Evolutionary conservation across 1,140 invertebrate species (phyloP), one percentile per base, ranked within the genome.

Genomic region (Nylanderia fulva): DNA sequence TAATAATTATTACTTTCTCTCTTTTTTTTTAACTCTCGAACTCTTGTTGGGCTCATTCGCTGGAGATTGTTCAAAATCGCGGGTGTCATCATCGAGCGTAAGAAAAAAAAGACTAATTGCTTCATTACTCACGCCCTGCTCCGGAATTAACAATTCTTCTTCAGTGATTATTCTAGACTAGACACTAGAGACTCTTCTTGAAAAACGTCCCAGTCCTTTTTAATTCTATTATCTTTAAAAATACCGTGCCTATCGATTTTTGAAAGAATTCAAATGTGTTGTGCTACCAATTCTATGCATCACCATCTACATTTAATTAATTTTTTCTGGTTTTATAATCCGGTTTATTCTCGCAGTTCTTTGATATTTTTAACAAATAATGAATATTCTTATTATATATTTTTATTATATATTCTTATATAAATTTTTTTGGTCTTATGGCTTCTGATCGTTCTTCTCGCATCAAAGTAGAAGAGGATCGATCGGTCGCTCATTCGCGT

Each of bases 401-500:
- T n/a, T n/a, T n/a, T n/a, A n/a, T n/a, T n/a, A n/a, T n/a, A n/a
- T n/a, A n/a, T n/a, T n/a, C n/a, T n/a, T n/a, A n/a, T n/a, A n/a
- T n/a, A 48, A 29, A 68, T 21, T 13, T 48, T 42, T 42, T 48
- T 45, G 3, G 9, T 15, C 24, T 48, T 21, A 27, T 18, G 1
- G 3, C 7, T 18, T 33, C 29, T 33, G 29, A 1, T 33, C 29
- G 11, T 61, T 24, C 18, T 42, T 15, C 18, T 27, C 13, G 1
- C 42, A 15, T 79, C 7, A 33, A 21, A 71, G 36, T 13, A 24
- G 9, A 82, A 71, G 36, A n/a, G 18, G 9, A 82, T 58, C 48
- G 77, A 82, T 68, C 15, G 15, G 21, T 82, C 77, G 77, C 52
- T 56, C 13, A 42, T 52, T 79, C 24, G 66, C 48, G 77, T 58